phyloP scores from a whole-genome alignment of 2,113 vertebrate genomes.

The Myocastor coypus region DNA sequence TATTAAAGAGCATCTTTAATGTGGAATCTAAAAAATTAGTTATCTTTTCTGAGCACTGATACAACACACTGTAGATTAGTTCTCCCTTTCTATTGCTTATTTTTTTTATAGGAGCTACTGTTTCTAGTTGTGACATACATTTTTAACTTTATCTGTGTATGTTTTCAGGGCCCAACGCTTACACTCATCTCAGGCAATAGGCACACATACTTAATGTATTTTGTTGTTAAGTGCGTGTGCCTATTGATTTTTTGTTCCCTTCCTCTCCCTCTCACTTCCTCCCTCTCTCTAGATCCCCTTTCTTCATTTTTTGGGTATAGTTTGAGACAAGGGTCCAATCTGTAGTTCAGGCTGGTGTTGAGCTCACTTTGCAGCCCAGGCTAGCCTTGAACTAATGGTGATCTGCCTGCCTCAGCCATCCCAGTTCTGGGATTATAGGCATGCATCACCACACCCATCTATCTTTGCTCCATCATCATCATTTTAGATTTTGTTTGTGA shows the following conservation, averaged over 20 bases:
- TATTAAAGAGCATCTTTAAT: conserved; percentile 3
- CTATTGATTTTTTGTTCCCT: not conserved
- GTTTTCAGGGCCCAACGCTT: not conserved
- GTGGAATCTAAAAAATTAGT: not conserved
- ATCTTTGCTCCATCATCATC: not conserved
- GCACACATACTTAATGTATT: not conserved
- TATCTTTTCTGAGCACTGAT: not conserved
- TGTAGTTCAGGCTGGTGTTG: not conserved
- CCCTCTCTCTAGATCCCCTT: not conserved
- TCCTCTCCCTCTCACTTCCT: not conserved
- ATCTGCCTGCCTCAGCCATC: not conserved
- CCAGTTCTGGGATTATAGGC: not conserved
- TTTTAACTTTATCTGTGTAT: not conserved
- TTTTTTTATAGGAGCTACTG: not conserved
- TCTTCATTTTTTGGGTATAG: not conserved
- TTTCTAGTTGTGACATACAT: not conserved
- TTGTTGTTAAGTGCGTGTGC: too few relatives aligned
- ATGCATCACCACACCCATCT: accelerated
- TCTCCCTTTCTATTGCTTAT: not conserved
- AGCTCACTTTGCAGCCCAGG: not conserved
- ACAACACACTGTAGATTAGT: not conserved
- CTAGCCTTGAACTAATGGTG: not conserved
- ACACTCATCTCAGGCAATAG: not conserved
- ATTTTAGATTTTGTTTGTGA: not conserved
- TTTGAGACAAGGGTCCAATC: not conserved